Evolutionary conservation across 1,140 invertebrate species (phyloP), one percentile per base, ranked within the genome.

Genomic region (Phortica variegata): DNA sequence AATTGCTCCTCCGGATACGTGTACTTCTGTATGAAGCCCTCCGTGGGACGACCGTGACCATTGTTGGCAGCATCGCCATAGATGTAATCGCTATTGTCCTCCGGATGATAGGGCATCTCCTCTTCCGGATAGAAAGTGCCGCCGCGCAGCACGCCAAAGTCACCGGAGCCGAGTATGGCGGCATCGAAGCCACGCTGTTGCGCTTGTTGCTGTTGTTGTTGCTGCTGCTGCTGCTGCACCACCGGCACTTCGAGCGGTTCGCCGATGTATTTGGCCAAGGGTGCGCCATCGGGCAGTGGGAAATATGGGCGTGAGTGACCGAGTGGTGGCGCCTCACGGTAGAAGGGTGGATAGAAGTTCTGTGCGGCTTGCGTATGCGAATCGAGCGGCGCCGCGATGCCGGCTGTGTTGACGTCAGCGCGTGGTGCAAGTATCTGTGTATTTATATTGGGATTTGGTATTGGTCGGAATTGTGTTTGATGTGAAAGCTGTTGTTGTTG

Each of bases 101-200:
- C 81, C 18, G 80, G 81, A 49, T 82, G 80, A 10, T 77, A 79
- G 43, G 72, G 65, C 69, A 66, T 69, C 48, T 76, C 74, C 47
- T 76, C 66, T 46, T 76, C 74, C 5, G 74, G 71, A 52, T 90
- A 91, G 75, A 91, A 94, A 16, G 91, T 93, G 2, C 91, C 91
- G 1, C 91, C 91, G 41, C 83, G 81, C 23, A 94, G 86, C 1
- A 94, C 88, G 1, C 90, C 90, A 62, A 93, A 94, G 73, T 94
- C 93, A 0, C 91, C 91, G 1, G 89, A 91, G 1, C 90, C 90
- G 15, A 93, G 74, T 3, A 92, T 79, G 17, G 78, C 75, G 31
- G 79, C 70, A 56, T 76, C 74, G 31, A 73, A 76, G 29, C 54
- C 59, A 0, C 61, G 54, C 31, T 61, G 60, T 37, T 58, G 62